Base-by-base conservation (phyloP, 2,888 invertebrate genomes). In the Atherix ibis region DNA sequence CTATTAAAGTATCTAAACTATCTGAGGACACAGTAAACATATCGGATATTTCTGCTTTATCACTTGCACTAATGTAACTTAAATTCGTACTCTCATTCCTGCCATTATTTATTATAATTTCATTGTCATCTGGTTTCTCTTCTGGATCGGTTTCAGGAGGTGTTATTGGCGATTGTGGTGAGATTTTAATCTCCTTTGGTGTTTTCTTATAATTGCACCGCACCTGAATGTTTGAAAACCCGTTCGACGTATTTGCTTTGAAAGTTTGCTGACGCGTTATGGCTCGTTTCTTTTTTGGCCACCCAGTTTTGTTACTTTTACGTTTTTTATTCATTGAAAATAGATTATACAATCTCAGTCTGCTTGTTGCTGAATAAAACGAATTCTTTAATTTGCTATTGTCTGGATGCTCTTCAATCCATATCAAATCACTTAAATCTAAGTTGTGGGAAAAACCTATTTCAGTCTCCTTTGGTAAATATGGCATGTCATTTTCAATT, bases 241-340 rank as follows among this genome's bases (percentile, higher is more conserved):
- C 32, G n/a, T 19, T 18, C 12, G 25, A 19, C 13, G 19, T 24
- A 25, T 18, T 27, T 25, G 27, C 30, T 28, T 32, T 36, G 16
- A 37, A 27, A 19, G 25, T 34, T 31, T 38, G 31, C 19, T 43
- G 43, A 1, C 49, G 46, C 18, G 25, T 48, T 40, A 38, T 51
- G 47, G 34, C 50, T 43, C 14, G 52, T 48, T 1, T 45, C 18
- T 36, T 36, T 18, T 49, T 65, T 0, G 85, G 85, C 85, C 85
- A 85, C 6, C 85, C 85, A 0, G 85, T 85, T 40, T 73, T 66
- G 56, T 84, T 84, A 54, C 75, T 75, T 59, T 77, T 74, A 2
- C 52, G 47, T 37, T 47, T 53, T 43, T 45, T 43, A 18, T 36
- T 38, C 18, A 18, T 31, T 16, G 37, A 24, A 22, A 36, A 36